Conservation (phyloP, 2,888 invertebrate genomes). For the Pristionchus mayeri region DNA sequence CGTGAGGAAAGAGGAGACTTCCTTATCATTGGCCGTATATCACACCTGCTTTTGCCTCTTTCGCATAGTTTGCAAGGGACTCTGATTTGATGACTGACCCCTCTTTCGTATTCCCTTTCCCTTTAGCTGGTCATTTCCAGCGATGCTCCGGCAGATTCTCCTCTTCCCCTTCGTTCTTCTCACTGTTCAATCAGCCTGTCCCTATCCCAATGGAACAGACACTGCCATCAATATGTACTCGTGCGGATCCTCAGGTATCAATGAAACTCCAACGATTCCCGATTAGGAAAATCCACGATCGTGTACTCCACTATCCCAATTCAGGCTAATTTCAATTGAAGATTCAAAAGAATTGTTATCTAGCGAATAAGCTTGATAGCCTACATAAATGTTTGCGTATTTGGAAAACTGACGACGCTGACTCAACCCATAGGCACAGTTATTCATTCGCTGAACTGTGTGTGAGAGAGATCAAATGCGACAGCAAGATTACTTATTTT, state of each 20-base stretch:
- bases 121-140: not conserved
- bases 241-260: constrained; percentile 57
- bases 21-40: not conserved
- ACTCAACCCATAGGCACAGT: too few species aligned
- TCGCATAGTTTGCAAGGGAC: not conserved
- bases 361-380: too few species aligned
- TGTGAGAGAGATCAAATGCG: too few species aligned
- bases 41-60: not conserved
- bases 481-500: too few species aligned
- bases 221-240: constrained; percentile 67
- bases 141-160: not conserved
- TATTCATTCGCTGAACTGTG: too few species aligned
- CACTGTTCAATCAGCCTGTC: constrained; percentile 52
- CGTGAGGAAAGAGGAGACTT: not conserved
- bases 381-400: too few species aligned
- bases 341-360: too few species aligned
- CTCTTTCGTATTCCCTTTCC: not conserved
- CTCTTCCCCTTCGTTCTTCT: not conserved
- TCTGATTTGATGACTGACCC: not conserved
- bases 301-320: too few species aligned
- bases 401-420: too few species aligned
- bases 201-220: constrained; percentile 71
- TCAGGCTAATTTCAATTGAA: too few species aligned
- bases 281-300: too few species aligned
- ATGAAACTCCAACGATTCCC: too few species aligned